Conservation (phyloP, 1,140 invertebrate genomes). For the Hirudo medicinalis region DNA sequence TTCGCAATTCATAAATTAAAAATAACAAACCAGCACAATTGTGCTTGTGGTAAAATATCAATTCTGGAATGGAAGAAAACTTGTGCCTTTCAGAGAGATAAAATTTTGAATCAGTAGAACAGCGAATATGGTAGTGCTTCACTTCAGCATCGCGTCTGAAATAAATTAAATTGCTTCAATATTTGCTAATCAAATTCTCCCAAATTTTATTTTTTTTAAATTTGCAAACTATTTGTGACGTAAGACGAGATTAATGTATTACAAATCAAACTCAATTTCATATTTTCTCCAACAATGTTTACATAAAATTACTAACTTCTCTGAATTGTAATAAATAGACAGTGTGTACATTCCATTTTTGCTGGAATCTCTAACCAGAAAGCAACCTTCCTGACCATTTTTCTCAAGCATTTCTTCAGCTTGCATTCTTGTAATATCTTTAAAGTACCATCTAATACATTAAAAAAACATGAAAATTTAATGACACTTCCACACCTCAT, state of each 20-base stretch:
- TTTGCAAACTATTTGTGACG: no score
- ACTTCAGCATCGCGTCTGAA: constrained; percentile 57
- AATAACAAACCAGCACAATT: constrained; percentile 72
- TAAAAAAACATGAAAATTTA: constrained; percentile 16
- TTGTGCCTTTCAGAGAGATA: constrained; percentile 54
- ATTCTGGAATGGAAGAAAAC: constrained; percentile 72
- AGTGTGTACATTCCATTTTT: constrained; percentile 80
- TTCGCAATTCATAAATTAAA: background rate
- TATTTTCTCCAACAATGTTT: constrained; percentile 23
- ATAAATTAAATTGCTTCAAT: no score
- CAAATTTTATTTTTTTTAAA: no score
- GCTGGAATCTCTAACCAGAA: constrained; percentile 84
- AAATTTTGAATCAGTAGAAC: background rate
- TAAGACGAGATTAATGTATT: no score
- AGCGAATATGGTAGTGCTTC: constrained; percentile 50
- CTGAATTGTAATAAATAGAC: constrained; percentile 68
- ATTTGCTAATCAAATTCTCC: no score
- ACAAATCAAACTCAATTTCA: no score
- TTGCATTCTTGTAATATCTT: constrained; percentile 77
- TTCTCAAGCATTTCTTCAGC: constrained; percentile 76
- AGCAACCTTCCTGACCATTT: constrained; percentile 88
- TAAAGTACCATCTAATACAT: constrained; percentile 72
- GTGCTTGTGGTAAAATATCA: constrained; percentile 85
- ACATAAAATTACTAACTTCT: constrained; percentile 15
- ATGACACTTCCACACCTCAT: background rate